A percentile compares a stretch with the other conserved stretches of the same genome.
Conservation (phyloP, 2,797 vertebrate genomes). For the Parambassis ranga region DNA sequence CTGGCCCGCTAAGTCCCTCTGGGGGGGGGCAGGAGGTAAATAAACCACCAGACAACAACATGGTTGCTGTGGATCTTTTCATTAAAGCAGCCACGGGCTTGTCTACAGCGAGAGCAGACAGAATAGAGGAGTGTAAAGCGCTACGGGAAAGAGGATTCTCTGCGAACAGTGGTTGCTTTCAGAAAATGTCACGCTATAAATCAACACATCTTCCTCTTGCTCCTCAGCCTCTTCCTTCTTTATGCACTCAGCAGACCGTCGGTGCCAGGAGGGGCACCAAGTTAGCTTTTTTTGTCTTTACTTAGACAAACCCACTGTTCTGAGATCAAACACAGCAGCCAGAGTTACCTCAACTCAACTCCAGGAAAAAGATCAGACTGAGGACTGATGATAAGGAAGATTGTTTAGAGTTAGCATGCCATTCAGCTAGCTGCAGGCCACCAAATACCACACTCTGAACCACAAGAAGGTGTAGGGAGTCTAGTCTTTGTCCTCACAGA, state of each 20-base stretch:
- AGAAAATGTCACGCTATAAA: slow-evolving; percentile 31
- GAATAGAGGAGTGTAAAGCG: slow-evolving; percentile 1
- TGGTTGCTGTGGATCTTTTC: slow-evolving; percentile 41
- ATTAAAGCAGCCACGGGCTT: slow-evolving; percentile 5
- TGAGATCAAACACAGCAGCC: no score
- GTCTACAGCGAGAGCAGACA: background rate
- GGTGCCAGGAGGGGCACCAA: background rate
- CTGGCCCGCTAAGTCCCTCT: background rate
- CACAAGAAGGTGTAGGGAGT: no score
- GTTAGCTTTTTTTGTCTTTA: background rate
- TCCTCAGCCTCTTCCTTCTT: background rate
- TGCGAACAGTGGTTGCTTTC: background rate
- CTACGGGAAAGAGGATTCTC: background rate
- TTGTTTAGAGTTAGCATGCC: no score
- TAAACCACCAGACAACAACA: slow-evolving; percentile 14
- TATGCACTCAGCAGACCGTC: background rate
- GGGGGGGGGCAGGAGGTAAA: background rate
- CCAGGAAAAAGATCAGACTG: no score
- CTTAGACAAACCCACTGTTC: background rate
- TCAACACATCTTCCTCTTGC: slow-evolving; percentile 9
- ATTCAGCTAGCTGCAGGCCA: no score
- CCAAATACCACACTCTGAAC: no score
- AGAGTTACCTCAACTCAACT: no score
- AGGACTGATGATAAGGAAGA: no score
- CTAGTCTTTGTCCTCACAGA: no score